Evolutionary conservation across 1,140 invertebrate genomes (phyloP), one percentile per base, ranked within the genome.

Genomic region (Steinernema khuongi): DNA sequence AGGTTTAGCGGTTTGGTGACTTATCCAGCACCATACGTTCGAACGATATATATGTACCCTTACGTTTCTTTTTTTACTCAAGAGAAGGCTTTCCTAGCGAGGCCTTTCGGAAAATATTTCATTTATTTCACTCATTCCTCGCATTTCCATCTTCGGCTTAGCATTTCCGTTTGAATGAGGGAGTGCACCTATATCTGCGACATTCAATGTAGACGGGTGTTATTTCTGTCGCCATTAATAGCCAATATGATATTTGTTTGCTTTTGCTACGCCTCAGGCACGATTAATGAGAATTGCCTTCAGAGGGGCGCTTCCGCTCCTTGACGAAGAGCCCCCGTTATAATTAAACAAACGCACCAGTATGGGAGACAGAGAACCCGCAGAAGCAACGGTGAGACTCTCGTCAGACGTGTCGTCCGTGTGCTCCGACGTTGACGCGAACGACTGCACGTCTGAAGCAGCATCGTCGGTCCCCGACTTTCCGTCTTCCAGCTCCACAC

Each of bases 271-370:
- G 14, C 2, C 50, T 60, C 4, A 4, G 14, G 11, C 50, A 26
- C 26, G 50, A 22, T 22, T 60, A 60, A 60, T 60, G 50, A 11
- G 50, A 60, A 60, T 60, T 26, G 22, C 14, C 50, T 41, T 41
- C 7, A 41, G n/a, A 41, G 50, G 14, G 26, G 26, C 19, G 14
- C 50, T 22, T 4, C 11, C 4, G 4, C 50, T n/a, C 50, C 22
- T 7, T 7, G 11, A 17, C 4, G 22, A 60, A 60, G 4, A 22
- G 50, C 14, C 50, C 50, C 7, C 4, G 50, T 7, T 60, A 14
- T 60, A 7, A 60, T 60, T 60, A 60, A 60, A 22, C 50, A 60
- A 60, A 60, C 50, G 11, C 50, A 60, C 50, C 50, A 60, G 50
- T 60, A 60, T n/a, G 19, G 11, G 50, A 60, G 50, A 11, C 50